phyloP scores from a whole-genome alignment of 35 echinoderm and acorn worm genomes.

The Anneissia japonica region DNA sequence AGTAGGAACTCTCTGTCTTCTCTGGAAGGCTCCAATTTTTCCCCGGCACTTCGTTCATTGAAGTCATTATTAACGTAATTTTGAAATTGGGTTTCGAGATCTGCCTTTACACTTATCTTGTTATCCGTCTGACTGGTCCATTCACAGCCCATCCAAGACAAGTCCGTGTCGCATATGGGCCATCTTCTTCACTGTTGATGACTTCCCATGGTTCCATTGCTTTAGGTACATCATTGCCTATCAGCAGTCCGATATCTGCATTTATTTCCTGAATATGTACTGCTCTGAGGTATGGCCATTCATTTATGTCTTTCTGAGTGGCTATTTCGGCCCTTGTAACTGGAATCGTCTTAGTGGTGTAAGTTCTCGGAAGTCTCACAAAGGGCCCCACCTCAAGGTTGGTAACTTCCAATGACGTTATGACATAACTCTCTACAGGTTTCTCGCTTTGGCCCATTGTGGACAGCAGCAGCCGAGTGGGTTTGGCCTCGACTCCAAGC shows the following conservation, averaged over 20 bases:
- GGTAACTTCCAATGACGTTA: background rate
- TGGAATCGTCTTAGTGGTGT: slow-evolving; percentile 28
- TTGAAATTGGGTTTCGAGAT: background rate
- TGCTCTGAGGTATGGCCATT: slow-evolving; percentile 20
- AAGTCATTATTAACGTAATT: background rate
- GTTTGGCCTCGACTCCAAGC: slow-evolving; percentile 2
- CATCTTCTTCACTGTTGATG: slow-evolving; percentile 25
- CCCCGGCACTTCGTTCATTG: background rate
- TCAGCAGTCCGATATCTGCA: slow-evolving; percentile 48
- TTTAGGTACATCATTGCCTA: slow-evolving; percentile 51
- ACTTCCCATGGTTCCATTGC: slow-evolving; percentile 45
- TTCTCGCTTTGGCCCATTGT: background rate
- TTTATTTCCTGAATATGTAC: slow-evolving; percentile 27
- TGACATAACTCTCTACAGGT: background rate
- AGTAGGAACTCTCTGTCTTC: background rate
- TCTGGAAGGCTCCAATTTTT: background rate
- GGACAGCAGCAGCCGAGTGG: slow-evolving; percentile 18
- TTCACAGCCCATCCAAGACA: background rate
- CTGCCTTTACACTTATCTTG: background rate
- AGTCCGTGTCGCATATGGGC: background rate
- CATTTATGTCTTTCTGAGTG: slow-evolving; percentile 26
- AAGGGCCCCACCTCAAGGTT: slow-evolving; percentile 1
- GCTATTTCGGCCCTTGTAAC: slow-evolving; percentile 22
- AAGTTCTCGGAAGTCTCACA: slow-evolving; percentile 8
- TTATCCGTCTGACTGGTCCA: background rate